Evolutionary conservation across 2,797 vertebrate species (phyloP), one percentile per base, ranked within the genome.

Genomic region (Salarias fasciatus): DNA sequence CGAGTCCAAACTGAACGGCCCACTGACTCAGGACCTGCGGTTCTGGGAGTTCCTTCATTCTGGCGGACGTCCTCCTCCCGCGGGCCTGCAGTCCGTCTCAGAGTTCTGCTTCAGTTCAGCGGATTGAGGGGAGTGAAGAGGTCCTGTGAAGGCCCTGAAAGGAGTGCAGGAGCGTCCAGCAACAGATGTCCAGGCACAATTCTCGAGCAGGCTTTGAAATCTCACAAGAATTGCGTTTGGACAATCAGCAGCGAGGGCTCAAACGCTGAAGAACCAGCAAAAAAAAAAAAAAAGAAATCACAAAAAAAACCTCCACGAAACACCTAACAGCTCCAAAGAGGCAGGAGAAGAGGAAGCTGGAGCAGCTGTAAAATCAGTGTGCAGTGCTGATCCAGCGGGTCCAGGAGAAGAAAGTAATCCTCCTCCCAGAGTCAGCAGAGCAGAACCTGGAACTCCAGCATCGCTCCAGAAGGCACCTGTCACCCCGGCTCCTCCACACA

Each of bases 161-260:
- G 89, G 69, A 69, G 91, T 44, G 69, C 77, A 75, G 73, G 92
- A 92, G 93, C 92, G 63, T 90, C 93, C 92, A 95, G 94, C 97
- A 94, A 97, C 96, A 96, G 97, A 98, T 97, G 96, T 97, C 97
- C 97, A 97, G 89, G 92, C 95, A 98, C 97, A 98, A 98, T 96
- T 97, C 97, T 98, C 95, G 96, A 93, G 88, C 94, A 89, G 86
- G 75, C 75, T 87, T 90, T 83, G 87, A 92, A 89, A 92, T 93
- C 89, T 92, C 71, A 89, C 95, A 94, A 95, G 95, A 95, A 95
- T 95, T 95, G 95, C 94, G 95, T 95, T 95, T 95, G 95, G 95
- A 95, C 95, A 95, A 95, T 95, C 95, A 95, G 91, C 92, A 87
- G 86, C 88, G 66, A 53, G 79, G 74, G 82, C 87, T 81, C 82